A percentile compares a stretch with the other conserved stretches of the same genome.
Conservation (phyloP, 2,888 invertebrate genomes). For the Megastigmus dorsalis region DNA sequence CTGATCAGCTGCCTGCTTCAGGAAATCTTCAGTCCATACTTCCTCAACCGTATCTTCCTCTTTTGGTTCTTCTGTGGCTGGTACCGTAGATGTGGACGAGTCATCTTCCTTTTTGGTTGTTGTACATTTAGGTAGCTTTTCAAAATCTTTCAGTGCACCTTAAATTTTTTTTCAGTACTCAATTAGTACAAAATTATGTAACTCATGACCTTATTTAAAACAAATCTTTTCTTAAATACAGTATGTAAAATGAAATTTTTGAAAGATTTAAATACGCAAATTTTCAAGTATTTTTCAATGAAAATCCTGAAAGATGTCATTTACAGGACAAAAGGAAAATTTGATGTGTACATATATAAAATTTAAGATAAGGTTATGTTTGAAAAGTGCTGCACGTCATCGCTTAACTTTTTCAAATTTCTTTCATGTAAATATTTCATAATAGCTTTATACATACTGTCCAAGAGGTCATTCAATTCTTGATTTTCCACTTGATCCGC, state of each 20-base stretch:
- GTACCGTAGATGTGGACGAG: constrained; percentile 52
- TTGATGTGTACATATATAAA: constrained; percentile 10
- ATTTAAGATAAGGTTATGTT: constrained; percentile 42
- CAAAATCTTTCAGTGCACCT: constrained; percentile 82
- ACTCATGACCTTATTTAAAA: constrained; percentile 23
- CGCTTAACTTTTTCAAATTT: not conserved
- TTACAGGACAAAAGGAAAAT: not conserved
- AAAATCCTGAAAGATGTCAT: not conserved
- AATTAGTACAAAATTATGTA: constrained; percentile 47
- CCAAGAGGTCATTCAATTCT: constrained; percentile 84
- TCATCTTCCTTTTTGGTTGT: constrained; percentile 52
- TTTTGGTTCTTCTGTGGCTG: constrained; percentile 54
- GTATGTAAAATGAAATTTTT: no score
- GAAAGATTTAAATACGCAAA: no score
- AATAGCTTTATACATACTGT: constrained; percentile 78
- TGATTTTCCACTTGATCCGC: constrained; percentile 76
- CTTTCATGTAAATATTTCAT: not conserved
- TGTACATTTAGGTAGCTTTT: constrained; percentile 66
- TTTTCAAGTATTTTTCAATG: no score
- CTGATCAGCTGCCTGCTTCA: constrained; percentile 82
- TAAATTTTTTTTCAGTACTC: constrained; percentile 17
- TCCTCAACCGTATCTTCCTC: constrained; percentile 69
- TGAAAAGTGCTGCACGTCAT: not conserved
- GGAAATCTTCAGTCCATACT: constrained; percentile 84
- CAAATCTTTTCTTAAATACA: constrained; percentile 2